phyloP scores from a whole-genome alignment of 2,888 invertebrate genomes.

The Cephus runcator region DNA sequence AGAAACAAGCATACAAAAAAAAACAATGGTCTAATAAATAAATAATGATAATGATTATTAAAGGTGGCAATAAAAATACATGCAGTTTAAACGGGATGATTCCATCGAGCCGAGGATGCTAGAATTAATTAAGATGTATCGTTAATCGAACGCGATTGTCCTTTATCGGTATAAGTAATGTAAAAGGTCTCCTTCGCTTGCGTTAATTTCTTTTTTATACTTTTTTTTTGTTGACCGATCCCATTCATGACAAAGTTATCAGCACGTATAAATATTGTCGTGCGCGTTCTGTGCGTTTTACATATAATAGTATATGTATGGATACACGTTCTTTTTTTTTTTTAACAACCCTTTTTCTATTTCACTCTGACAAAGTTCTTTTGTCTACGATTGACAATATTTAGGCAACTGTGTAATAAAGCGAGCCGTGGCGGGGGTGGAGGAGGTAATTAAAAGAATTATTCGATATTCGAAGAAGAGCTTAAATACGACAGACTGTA shows the following conservation, averaged over 20 bases:
- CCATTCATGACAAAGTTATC: background rate
- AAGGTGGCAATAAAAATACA: slow-evolving; percentile 19
- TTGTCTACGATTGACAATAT: slow-evolving; percentile 46
- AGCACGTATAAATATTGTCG: background rate
- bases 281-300: background rate
- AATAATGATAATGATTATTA: slow-evolving; percentile 2
- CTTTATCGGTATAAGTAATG: background rate
- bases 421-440: background rate
- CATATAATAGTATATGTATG: background rate
- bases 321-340: background rate
- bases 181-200: background rate
- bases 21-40: background rate
- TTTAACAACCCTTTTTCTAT: background rate
- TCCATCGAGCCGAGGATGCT: background rate
- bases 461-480: slow-evolving; percentile 50
- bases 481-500: slow-evolving; percentile 57
- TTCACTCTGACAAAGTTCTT: background rate
- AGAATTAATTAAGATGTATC: background rate
- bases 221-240: background rate
- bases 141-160: background rate
- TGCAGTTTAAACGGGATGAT: background rate
- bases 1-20: background rate
- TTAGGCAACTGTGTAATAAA: slow-evolving; percentile 32
- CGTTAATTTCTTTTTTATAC: background rate
- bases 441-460: slow-evolving; percentile 18